These are phyloP conservation scores for Atherinosoma microstoma DNA, from an alignment of 2,797 vertebrate genomes.

Conservation along the genomic window DNA sequence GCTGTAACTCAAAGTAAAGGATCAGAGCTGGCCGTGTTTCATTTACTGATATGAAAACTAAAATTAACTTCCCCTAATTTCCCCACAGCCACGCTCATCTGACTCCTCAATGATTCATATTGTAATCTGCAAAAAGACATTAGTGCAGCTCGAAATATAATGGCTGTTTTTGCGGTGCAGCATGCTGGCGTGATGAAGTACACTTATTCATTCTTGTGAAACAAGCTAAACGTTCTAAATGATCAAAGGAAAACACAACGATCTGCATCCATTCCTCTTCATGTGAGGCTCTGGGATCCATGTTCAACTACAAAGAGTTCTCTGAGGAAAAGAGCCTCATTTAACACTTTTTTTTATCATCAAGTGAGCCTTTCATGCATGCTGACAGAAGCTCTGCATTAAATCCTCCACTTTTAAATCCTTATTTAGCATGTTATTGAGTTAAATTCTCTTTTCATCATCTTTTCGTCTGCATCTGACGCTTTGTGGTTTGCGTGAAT, in stretches of 20 bases:
- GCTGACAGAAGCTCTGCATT: conserved; percentile 34
- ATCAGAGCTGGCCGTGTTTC: conserved; percentile 50
- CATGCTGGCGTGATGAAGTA: conserved; percentile 22
- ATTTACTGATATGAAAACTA: conserved; percentile 55
- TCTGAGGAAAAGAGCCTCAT: conserved; percentile 22
- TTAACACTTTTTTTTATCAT: conserved; percentile 23
- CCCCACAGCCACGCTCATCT: conserved; percentile 54
- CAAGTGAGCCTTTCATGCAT: conserved; percentile 30
- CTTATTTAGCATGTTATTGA: conserved; percentile 12
- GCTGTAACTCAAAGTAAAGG: conserved; percentile 41
- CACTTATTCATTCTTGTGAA: conserved; percentile 24
- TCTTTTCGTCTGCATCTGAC: not conserved
- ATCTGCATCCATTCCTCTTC: conserved; percentile 26
- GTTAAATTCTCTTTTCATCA: not conserved
- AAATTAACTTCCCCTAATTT: conserved; percentile 63
- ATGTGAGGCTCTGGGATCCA: conserved; percentile 23
- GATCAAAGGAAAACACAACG: conserved; percentile 43
- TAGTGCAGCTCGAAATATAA: conserved; percentile 42
- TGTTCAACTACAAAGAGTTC: conserved; percentile 4
- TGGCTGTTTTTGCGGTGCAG: conserved; percentile 32
- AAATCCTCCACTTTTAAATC: conserved; percentile 48
- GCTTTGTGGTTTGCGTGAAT: not conserved
- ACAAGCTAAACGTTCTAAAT: conserved; percentile 12
- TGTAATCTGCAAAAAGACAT: conserved; percentile 61
- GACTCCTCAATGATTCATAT: conserved; percentile 60